A percentile compares a stretch with the other conserved stretches of the same genome.
phyloP scores from a whole-genome alignment of 2,113 vertebrate genomes.

The Euleptes europaea region DNA sequence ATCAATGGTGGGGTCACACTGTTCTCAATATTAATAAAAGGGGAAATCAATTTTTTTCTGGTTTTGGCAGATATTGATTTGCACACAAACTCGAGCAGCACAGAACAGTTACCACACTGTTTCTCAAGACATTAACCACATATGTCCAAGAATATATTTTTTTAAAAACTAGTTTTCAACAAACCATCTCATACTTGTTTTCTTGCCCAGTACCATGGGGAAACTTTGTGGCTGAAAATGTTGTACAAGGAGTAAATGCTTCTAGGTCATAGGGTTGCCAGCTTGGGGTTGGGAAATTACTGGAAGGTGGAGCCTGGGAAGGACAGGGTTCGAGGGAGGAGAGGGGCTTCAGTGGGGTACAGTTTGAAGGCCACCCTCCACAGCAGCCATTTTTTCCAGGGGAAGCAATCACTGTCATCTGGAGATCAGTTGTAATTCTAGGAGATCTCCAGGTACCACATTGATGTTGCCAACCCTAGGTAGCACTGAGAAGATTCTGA shows the following conservation, averaged over 20 bases:
- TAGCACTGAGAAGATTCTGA: background rate
- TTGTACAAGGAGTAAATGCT: background rate
- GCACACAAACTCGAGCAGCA: background rate
- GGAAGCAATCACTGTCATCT: no score
- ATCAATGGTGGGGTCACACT: slow-evolving; percentile 10
- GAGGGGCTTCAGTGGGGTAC: no score
- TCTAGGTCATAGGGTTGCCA: background rate
- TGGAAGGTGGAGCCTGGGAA: no score
- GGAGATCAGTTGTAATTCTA: no score
- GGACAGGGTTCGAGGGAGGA: no score
- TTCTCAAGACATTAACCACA: background rate
- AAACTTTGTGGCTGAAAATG: slow-evolving; percentile 23
- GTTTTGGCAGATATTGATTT: background rate
- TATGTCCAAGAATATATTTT: background rate
- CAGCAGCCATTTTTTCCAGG: no score
- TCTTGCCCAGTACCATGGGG: background rate
- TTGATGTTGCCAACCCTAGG: no score
- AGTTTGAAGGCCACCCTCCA: no score
- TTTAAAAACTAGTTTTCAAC: background rate
- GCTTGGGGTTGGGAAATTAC: no score
- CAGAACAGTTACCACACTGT: background rate
- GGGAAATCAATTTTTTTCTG: background rate
- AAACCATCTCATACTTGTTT: background rate
- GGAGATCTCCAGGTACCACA: no score
- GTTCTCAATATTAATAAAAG: background rate